These are phyloP conservation scores for Mixornis gularis DNA, from an alignment of 2,113 vertebrate genomes.

Conservation along the genomic window DNA sequence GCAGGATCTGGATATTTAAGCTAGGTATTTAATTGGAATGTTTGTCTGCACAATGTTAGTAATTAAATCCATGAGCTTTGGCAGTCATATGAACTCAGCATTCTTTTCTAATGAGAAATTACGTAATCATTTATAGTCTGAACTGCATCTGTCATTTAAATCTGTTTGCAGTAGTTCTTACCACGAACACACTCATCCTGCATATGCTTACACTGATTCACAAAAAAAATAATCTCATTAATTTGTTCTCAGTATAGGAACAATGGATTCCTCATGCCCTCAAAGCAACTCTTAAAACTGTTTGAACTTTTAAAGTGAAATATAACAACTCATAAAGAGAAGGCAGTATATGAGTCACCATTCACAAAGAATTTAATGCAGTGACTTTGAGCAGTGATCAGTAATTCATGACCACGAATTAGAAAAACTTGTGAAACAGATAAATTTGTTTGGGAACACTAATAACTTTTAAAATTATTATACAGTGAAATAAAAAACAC, in stretches of 20 bases:
- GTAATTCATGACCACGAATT: not conserved
- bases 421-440: not conserved
- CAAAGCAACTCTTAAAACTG: not conserved
- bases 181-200: not conserved
- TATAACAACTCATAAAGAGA: not conserved
- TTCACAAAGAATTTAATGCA: not conserved
- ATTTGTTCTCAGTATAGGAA: not conserved
- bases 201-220: not conserved
- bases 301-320: not conserved
- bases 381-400: not conserved
- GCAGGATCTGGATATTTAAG: slow-evolving; percentile 22
- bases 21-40: slow-evolving; percentile 29
- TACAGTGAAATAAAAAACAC: not conserved
- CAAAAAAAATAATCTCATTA: not conserved
- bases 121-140: slow-evolving; percentile 5
- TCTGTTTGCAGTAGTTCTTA: slow-evolving; percentile 33
- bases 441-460: not conserved
- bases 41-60: slow-evolving; percentile 36
- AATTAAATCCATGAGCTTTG: slow-evolving; percentile 55
- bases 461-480: not conserved
- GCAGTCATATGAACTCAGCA: slow-evolving; percentile 53
- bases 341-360: not conserved
- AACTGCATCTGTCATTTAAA: slow-evolving; percentile 52
- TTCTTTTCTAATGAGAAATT: slow-evolving; percentile 41
- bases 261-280: not conserved